Evolutionary conservation across 2,888 invertebrate genomes (phyloP), one percentile per base, ranked within the genome.

Genomic region (Nebria salina): DNA sequence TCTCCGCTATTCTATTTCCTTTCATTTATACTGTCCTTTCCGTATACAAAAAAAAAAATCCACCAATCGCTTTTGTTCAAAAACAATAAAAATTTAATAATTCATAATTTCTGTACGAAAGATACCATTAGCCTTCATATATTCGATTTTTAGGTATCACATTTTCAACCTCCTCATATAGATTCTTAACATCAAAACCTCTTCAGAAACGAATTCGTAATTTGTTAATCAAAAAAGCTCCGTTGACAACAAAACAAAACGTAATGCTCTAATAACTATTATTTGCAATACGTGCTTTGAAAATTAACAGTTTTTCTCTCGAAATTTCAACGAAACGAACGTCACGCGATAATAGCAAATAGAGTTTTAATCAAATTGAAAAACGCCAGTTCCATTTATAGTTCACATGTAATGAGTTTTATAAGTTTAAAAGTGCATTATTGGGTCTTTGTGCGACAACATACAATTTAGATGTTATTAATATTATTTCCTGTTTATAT

Each of bases 71-170:
- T 65, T 64, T 75, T 75, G 75, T 75, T 75, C 75, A 64, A 25
- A 26, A 74, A 74, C 75, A 75, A 75, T 75, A 13, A 64, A 75
- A 42, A 25, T 75, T 75, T 75, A 64, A 75, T 74, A 74, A 43
- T 74, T 43, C 43, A 43, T 75, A 54, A 54, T 54, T 54, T 54
- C 11, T 54, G 54, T 54, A 54, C 13, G 8, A 54, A 11, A 11
- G 54, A 54, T 54, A 11, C 6, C 2, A 1, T 34, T 34, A 34
- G 1, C 8, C 13, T 8, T 1, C 8, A 54, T 54, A 54, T 54
- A 54, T 54, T 54, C 0, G 11, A 6, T 11, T 13, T 54, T 54
- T 54, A 1, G 0, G 3, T 54, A 11, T 2, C 1, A 54, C 34
- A 54, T 43, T 6, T 43, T 43, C 43, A 13, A 6, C 13, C 13